These are phyloP conservation scores for Copsychus sechellarum DNA, from an alignment of 2,113 vertebrate species.

Conservation along the genomic window DNA sequence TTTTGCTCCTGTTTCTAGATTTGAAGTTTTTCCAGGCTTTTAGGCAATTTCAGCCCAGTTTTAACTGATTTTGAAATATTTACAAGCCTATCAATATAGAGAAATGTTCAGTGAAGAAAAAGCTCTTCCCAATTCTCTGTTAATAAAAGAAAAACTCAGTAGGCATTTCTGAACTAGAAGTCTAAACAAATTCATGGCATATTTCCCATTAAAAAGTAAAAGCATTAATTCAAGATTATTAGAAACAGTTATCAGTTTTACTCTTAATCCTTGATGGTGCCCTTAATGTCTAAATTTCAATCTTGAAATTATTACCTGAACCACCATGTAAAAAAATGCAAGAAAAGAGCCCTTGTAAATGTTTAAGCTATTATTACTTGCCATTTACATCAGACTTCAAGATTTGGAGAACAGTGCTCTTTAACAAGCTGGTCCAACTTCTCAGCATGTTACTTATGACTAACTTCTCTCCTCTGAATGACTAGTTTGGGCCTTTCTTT, in stretches of 20 bases:
- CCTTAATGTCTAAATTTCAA: background rate
- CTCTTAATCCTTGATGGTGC: background rate
- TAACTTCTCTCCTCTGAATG: background rate
- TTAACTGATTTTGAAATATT: background rate
- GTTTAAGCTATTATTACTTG: background rate
- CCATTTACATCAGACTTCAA: background rate
- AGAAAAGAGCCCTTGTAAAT: background rate
- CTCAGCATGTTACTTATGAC: background rate
- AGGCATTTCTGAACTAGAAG: background rate
- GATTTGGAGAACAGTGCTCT: background rate
- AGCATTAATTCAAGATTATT: background rate
- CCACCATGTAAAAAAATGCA: background rate
- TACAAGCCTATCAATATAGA: background rate
- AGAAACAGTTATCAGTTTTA: background rate
- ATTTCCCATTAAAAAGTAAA: background rate
- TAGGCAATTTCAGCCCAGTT: background rate
- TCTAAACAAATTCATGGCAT: background rate
- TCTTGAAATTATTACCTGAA: background rate
- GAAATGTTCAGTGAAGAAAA: background rate
- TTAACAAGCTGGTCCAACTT: background rate
- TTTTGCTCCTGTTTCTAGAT: background rate
- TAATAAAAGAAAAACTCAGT: background rate
- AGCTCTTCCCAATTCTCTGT: background rate
- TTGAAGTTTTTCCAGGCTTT: background rate
- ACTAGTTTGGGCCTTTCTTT: background rate